Conservation (phyloP, 2,113 vertebrate species). For the Rhegmatorhina hoffmannsi region DNA sequence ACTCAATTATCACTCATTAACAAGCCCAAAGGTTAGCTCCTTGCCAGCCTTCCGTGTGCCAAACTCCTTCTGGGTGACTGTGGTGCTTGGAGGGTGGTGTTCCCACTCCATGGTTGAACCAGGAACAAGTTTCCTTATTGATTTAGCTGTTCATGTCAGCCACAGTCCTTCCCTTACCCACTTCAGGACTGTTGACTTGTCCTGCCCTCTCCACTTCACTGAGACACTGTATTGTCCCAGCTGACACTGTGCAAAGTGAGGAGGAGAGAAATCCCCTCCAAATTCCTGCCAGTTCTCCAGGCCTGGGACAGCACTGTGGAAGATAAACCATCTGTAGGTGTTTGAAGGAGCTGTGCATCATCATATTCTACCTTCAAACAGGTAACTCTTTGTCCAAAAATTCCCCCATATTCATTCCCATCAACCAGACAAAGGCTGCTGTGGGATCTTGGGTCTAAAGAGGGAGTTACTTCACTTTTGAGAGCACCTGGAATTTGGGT, state of each 20-base stretch:
- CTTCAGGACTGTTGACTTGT: not conserved
- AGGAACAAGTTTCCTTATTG: not conserved
- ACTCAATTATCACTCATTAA: conserved; percentile 55
- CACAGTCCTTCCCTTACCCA: not conserved
- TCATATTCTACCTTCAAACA: fast-evolving
- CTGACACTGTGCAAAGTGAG: not conserved
- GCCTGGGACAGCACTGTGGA: not conserved
- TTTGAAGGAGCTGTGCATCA: not conserved
- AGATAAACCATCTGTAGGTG: not conserved
- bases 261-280: not conserved
- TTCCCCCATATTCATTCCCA: not conserved
- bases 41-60: not conserved
- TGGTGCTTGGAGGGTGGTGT: not conserved
- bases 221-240: not conserved
- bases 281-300: not conserved
- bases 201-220: not conserved
- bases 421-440: not conserved
- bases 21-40: not conserved
- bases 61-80: not conserved
- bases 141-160: conserved; percentile 24
- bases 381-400: not conserved
- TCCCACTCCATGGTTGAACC: not conserved
- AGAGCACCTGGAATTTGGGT: not conserved
- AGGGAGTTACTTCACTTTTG: not conserved
- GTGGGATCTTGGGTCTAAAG: not conserved